Evolutionary conservation across 2,888 invertebrate species (phyloP).

Genomic region (Aphidius colemani): DNA sequence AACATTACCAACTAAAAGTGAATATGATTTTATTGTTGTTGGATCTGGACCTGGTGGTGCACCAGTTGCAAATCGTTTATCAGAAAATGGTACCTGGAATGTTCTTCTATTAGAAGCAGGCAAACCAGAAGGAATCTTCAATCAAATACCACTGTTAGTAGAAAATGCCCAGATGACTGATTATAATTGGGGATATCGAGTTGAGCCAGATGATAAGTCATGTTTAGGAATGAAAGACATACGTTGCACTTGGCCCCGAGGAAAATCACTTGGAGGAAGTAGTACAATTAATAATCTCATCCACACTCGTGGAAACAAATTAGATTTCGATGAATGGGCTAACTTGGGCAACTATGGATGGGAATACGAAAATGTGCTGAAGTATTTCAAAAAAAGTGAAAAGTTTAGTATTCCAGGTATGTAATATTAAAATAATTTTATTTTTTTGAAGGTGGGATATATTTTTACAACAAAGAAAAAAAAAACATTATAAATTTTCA

Average conservation of each 20-base stretch:
- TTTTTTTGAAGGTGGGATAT: too few relatives aligned
- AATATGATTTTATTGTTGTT: conserved; percentile 71
- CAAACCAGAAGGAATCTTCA: conserved; percentile 62
- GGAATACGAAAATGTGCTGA: conserved; percentile 37
- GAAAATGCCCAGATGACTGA: conserved; percentile 66
- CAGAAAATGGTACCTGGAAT: conserved; percentile 67
- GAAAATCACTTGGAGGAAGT: conserved; percentile 53
- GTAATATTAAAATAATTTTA: too few relatives aligned
- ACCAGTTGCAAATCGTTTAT: conserved; percentile 71
- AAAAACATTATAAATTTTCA: conserved; percentile 7
- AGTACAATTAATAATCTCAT: conserved; percentile 56
- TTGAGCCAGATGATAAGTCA: conserved; percentile 68
- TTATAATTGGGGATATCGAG: conserved; percentile 74
- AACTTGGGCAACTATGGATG: conserved; percentile 37
- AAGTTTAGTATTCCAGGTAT: conserved; percentile 34
- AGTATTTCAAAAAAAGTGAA: conserved; percentile 38
- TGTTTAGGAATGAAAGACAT: conserved; percentile 73
- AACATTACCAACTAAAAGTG: conserved; percentile 53
- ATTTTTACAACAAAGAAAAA: too few relatives aligned
- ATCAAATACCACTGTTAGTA: conserved; percentile 66
- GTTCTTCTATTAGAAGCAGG: conserved; percentile 73
- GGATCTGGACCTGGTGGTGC: conserved; percentile 76
- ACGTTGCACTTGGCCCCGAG: conserved; percentile 77
- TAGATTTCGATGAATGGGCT: conserved; percentile 39
- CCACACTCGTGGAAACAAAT: conserved; percentile 45